Conservation (phyloP, 2,888 invertebrate genomes). For the Cheilosia impressa region DNA sequence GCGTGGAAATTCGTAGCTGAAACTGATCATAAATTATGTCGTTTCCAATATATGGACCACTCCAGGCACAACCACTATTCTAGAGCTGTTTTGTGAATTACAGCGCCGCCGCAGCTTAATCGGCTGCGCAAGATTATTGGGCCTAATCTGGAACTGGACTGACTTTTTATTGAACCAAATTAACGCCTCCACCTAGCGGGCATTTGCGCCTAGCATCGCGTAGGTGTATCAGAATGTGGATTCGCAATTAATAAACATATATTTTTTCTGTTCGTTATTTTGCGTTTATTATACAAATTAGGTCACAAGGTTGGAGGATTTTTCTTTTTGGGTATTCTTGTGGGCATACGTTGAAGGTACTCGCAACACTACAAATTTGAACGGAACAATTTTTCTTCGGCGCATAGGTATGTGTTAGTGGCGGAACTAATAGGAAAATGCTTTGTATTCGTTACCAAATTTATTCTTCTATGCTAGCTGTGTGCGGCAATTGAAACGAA, state of each 20-base stretch:
- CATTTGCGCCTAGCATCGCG: slow-evolving; percentile 17
- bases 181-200: slow-evolving; percentile 29
- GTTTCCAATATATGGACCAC: too few relatives aligned
- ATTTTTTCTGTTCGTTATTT: background rate
- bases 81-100: background rate
- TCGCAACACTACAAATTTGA: too few relatives aligned
- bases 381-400: background rate
- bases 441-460: slow-evolving; percentile 28
- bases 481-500: slow-evolving; percentile 17
- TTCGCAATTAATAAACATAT: slow-evolving; percentile 1
- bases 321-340: slow-evolving; percentile 4
- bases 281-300: slow-evolving; percentile 21
- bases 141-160: background rate
- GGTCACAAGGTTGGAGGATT: slow-evolving; percentile 32
- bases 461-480: slow-evolving; percentile 7
- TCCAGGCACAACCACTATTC: background rate
- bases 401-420: slow-evolving; percentile 3
- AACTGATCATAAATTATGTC: too few relatives aligned
- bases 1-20: too few relatives aligned
- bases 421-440: slow-evolving; percentile 34
- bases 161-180: slow-evolving; percentile 9
- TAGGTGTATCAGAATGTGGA: slow-evolving; percentile 36
- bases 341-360: background rate
- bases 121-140: background rate
- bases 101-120: background rate